Conservation (phyloP, 2,797 vertebrate species). For the Florisuga fusca region DNA sequence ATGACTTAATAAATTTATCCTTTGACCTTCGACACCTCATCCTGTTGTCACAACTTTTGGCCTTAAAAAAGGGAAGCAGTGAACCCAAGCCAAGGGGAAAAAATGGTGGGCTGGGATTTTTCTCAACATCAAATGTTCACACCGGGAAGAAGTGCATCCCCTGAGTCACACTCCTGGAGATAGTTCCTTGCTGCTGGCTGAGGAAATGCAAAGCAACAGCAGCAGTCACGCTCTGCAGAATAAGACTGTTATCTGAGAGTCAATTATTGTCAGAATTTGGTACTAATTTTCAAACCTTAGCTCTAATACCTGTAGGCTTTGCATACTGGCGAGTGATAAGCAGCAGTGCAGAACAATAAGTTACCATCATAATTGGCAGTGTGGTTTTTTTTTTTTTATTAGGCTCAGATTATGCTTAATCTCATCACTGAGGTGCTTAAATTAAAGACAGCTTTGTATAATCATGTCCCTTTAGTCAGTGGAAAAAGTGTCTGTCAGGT, state of each 20-base stretch:
- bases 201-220: not conserved
- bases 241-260: not conserved
- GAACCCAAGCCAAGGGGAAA: not conserved
- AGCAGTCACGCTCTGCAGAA: not conserved
- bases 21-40: conserved; percentile 32
- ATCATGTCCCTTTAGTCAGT: not conserved
- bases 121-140: not conserved
- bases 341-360: not conserved
- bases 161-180: not conserved
- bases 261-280: conserved; percentile 7
- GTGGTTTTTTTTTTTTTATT: not conserved
- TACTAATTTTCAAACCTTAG: not conserved
- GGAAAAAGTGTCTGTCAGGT: not conserved
- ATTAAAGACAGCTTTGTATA: conserved; percentile 2
- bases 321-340: not conserved
- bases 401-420: not conserved
- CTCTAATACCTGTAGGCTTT: not conserved
- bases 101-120: not conserved
- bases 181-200: not conserved
- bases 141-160: not conserved
- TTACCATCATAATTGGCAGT: not conserved
- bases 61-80: conserved; percentile 25
- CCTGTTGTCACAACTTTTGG: conserved; percentile 35
- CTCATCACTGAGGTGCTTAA: not conserved
- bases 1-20: not conserved